Evolutionary conservation across 2,797 vertebrate species (phyloP), one percentile per base, ranked within the genome.

Genomic region (Pelodytes ibericus): DNA sequence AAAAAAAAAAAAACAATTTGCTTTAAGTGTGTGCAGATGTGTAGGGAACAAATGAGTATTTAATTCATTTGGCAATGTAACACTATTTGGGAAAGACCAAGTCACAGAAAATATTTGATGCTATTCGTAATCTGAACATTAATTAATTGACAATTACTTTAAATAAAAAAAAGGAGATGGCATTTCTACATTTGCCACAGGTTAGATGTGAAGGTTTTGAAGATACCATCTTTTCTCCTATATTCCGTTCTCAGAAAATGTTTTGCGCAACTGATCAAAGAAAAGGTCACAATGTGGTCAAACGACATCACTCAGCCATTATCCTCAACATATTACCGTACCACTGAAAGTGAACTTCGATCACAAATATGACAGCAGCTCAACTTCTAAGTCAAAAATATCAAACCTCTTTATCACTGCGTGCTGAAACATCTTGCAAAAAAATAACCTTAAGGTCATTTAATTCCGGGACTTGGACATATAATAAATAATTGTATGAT

Each of bases 321-420:
- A 59, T 78, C 65, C 39, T 30, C 62, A 58, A 49, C 39, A 72
- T 72, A 65, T 71, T 60, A 33, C 69, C 24, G 26, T 60, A 64
- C 26, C 39, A 47, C 61, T 36, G 24, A 36, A 39, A 59, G 36
- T 36, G 49, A 77, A 18, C 53, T 72, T 78, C 29, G 75, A 78
- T 78, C 75, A 78, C 49, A 39, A n/a, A 67, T 39, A 67, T 66
- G 61, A 66, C 69, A 72, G 69, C 24, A 67, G 29, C 65, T 69
- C 53, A 39, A 51, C 30, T 68, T 75, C 39, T 6, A 41, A 69
- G 44, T 53, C 57, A 61, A 41, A 67, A 36, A 27, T 39, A 71
- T 62, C 58, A 67, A 66, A 67, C 41, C 66, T 70, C 61, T 78
- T 78, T 78, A 72, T 67, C 75, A 78, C 41, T 77, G 49, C 49